phyloP scores from a whole-genome alignment of 2,888 invertebrate genomes.

The Rhagonycha lutea region DNA sequence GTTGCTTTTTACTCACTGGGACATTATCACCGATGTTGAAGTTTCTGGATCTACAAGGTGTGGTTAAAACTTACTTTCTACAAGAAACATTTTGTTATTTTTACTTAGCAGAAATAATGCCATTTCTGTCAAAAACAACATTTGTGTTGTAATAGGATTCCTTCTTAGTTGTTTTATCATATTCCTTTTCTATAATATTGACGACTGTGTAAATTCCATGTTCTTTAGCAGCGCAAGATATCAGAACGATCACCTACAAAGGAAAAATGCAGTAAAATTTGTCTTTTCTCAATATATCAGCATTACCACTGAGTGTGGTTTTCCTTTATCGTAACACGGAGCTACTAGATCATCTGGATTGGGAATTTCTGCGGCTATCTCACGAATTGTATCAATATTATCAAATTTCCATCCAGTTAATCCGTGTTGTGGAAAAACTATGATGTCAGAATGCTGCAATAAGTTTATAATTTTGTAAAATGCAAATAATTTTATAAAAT shows the following conservation, averaged over 20 bases:
- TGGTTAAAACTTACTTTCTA: neutral
- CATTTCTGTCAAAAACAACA: constrained; percentile 74
- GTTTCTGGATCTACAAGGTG: neutral
- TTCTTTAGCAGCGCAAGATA: constrained; percentile 65
- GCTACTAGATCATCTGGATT: constrained; percentile 15
- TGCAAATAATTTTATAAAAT: neutral
- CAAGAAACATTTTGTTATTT: constrained; percentile 32
- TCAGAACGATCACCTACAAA: constrained; percentile 49
- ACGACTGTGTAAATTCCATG: constrained; percentile 70
- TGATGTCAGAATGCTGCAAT: constrained; percentile 67
- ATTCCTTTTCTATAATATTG: constrained; percentile 68
- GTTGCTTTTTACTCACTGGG: neutral
- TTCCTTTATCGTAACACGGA: constrained; percentile 19
- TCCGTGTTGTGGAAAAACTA: constrained; percentile 75
- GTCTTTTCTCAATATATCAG: neutral
- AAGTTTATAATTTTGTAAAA: neutral
- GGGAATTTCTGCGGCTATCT: constrained; percentile 23
- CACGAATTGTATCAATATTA: constrained; percentile 27
- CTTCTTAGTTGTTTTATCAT: constrained; percentile 52
- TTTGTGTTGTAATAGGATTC: constrained; percentile 72
- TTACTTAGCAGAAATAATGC: constrained; percentile 70
- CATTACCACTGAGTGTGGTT: constrained; percentile 14
- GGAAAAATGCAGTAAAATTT: neutral
- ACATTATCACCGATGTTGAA: neutral
- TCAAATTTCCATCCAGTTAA: constrained; percentile 40